Base-by-base conservation (phyloP, 2,888 invertebrate species). In the Epistrophe eligans region DNA sequence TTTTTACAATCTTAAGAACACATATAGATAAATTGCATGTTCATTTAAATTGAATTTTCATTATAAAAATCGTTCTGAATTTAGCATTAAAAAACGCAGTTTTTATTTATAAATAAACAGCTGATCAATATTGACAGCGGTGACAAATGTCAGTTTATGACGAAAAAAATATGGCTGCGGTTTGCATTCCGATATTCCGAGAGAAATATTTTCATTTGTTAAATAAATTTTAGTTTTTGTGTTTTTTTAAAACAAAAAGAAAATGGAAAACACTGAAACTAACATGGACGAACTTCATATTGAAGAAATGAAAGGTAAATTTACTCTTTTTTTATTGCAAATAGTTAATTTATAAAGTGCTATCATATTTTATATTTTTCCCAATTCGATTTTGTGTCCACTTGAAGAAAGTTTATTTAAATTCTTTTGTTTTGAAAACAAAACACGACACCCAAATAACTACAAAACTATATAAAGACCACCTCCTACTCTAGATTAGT, bases 111-210 rank as follows among this genome's bases (percentile, higher is more conserved):
- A 43, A 24, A 15, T 8, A 66, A 19, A 2, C 67, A 70, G 67
- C 67, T 70, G 67, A 15, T 52, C 45, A 35, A 17, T 13, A 17
- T 17, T 66, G 66, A 45, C 66, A 66, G n/a, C n/a, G 4, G 0
- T 32, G 32, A 32, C 52, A 81, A 73, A 67, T 45, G 77, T 85
- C 77, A 77, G 62, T 73, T 77, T 48, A 24, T 40, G 15, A 77
- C 35, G 73, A 73, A 66, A 85, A 73, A 76, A 85, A 82, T 28
- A 85, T 85, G 85, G 85, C 85, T 82, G 82, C 81, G 48, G 28
- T 50, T 73, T 58, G 70, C 17, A 38, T 79, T 57, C 48, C 11
- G 35, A 35, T 4, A 35, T 79, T 57, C 48, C 19, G 38, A 43
- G 32, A 66, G 17, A 73, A 82, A 48, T 60, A 82, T 71, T 77